Conservation (phyloP, 2,797 vertebrate species). For the Okamejei kenojei region DNA sequence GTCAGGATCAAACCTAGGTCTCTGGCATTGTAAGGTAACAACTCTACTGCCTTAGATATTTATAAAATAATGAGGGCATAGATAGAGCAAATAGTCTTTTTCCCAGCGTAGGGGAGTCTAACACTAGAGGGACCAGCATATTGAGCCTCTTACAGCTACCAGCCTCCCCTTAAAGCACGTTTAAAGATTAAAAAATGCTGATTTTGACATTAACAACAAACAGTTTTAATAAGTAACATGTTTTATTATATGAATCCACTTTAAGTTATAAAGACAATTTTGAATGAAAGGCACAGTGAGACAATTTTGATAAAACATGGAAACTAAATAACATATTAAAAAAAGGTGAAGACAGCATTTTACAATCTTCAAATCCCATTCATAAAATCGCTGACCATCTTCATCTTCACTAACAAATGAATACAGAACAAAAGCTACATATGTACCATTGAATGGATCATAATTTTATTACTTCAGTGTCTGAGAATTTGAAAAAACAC, state of each 20-base stretch:
- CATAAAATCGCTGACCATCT: conserved; percentile 61
- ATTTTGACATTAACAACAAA: neutral
- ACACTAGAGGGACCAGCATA: too few relatives aligned
- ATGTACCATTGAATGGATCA: conserved; percentile 58
- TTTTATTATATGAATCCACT: conserved; percentile 93
- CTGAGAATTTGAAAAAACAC: conserved; percentile 52
- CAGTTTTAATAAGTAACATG: conserved; percentile 43
- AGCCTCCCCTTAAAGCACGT: neutral
- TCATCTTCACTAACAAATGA: conserved; percentile 60
- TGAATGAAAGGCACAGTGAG: conserved; percentile 94
- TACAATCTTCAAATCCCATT: conserved; percentile 74
- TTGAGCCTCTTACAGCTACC: neutral
- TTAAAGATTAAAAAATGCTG: neutral
- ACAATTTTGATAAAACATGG: conserved; percentile 89
- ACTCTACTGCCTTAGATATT: too few relatives aligned
- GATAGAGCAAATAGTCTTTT: too few relatives aligned
- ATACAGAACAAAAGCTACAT: conserved; percentile 70
- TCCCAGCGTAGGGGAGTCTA: too few relatives aligned
- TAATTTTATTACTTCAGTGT: conserved; percentile 26
- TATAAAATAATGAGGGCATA: too few relatives aligned
- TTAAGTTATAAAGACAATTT: conserved; percentile 97
- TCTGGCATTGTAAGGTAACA: too few relatives aligned
- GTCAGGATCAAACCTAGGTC: too few relatives aligned
- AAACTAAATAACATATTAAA: conserved; percentile 80
- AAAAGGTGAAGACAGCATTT: conserved; percentile 73